Evolutionary conservation across 2,113 vertebrate genomes (phyloP), one percentile per base, ranked within the genome.

Genomic region (Tyrannus savana): DNA sequence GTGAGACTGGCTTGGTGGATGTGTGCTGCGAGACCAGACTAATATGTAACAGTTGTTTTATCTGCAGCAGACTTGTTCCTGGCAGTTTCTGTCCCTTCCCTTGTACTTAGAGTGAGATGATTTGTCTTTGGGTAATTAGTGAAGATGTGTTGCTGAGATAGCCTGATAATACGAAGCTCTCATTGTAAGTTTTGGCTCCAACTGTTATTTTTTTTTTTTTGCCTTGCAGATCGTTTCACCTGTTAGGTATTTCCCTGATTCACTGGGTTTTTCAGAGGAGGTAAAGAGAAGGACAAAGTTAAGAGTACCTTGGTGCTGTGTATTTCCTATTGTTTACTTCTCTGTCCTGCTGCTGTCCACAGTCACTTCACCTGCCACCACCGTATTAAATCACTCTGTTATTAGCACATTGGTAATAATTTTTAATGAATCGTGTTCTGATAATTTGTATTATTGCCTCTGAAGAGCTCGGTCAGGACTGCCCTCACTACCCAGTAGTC

Each of bases 81-180:
- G 94, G 90, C 93, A 90, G 50, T 69, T 95, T 88, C 68, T 77
- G 75, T 74, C 85, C 67, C 52, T 91, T 88, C 60, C 52, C 28
- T 92, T 91, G 83, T 92, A 37, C 66, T 86, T 46, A 21, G n/a
- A 86, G 77, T 73, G 83, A 96, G 62, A 44, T 93, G 92, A 97
- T 96, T 96, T 96, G 92, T 95, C 92, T 96, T 81, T 82, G 53
- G 73, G 27, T 96, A 96, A 96, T 97, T 93, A 86, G 73, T 95
- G 23, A 71, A 94, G 92, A 94, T 96, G 73, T 0, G 18, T 63
- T 90, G 79, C 85, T 88, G 93, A 94, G 92, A 91, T 94, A 94
- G 47, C 75, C 77, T 35, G 59, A 90, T 82, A 94, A 42, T 52
- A 72, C 13, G 64, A 86, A 64, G 39, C 56, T 84, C 92, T 83